Evolutionary conservation across 2,113 vertebrate species (phyloP), one percentile per base, ranked within the genome.

Genomic region (Bungarus multicinctus): DNA sequence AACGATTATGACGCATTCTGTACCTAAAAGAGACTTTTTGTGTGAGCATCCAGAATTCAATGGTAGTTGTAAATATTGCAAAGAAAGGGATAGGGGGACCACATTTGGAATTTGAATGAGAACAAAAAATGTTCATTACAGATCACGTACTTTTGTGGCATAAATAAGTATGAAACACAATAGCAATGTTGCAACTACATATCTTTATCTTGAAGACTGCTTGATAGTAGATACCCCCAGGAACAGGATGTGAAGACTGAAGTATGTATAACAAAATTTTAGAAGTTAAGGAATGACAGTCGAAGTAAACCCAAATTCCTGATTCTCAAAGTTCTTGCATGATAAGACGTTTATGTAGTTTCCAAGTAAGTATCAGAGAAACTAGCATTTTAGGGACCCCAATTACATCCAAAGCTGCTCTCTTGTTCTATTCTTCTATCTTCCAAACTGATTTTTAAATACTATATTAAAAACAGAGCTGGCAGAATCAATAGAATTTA

Each of bases 401-500:
- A 94, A 90, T 95, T 93, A 91, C 90, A 95, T 94, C 96, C 74
- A 88, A 91, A 1, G 1, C 57, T 88, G 94, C 89, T 81, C 34
- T 81, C 88, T 94, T 45, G 14, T 86, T 88, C 87, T 69, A 57
- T 16, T 43, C 92, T 88, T n/a, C 88, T 39, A 47, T 53, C 52
- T 94, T 93, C 81, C 93, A 94, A 94, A 96, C 93, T 94, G 95
- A 94, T 96, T 95, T 81, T 96, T 94, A 94, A 96, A 90, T 81
- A 95, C 91, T 60, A 94, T 60, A 94, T 96, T 95, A 94, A 92
- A 96, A 96, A 94, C 94, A 92, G 95, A 91, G 87, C 93, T 96
- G 94, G 97, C 93, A 97, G 94, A 96, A 97, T 97, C 94, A 94
- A 96, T 94, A 97, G 92, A 96, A 95, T 96, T 96, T 95, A 97